Conservation (phyloP, 2,113 vertebrate species). For the Rhegmatorhina hoffmannsi region DNA sequence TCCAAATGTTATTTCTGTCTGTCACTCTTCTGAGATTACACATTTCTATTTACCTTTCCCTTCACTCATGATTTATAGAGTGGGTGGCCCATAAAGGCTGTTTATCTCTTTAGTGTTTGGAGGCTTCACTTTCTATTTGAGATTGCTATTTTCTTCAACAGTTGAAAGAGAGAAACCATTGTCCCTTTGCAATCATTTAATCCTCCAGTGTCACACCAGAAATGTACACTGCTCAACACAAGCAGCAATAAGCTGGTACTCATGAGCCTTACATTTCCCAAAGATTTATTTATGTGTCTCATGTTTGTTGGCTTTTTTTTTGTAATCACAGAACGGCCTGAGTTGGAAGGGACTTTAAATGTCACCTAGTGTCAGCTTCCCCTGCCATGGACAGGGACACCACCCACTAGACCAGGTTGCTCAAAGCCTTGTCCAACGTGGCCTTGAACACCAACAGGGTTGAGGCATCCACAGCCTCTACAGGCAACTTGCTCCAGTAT, state of each 20-base stretch:
- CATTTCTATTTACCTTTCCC: neutral
- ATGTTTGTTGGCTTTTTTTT: neutral
- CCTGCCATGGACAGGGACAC: neutral
- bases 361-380: neutral
- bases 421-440: neutral
- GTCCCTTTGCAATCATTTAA: neutral
- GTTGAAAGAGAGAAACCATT: neutral
- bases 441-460: neutral
- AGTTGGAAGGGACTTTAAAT: neutral
- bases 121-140: neutral
- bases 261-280: neutral
- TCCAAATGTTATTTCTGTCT: neutral
- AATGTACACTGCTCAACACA: neutral
- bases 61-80: neutral
- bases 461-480: neutral
- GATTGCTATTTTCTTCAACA: neutral
- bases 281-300: accelerated
- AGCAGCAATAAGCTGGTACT: neutral
- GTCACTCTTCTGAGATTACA: neutral
- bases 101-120: neutral
- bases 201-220: neutral
- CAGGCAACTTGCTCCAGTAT: too few relatives aligned
- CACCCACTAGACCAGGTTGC: neutral
- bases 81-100: neutral
- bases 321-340: neutral